Evolutionary conservation across 2,113 vertebrate species (phyloP).

Genomic region (Chionomys nivalis): DNA sequence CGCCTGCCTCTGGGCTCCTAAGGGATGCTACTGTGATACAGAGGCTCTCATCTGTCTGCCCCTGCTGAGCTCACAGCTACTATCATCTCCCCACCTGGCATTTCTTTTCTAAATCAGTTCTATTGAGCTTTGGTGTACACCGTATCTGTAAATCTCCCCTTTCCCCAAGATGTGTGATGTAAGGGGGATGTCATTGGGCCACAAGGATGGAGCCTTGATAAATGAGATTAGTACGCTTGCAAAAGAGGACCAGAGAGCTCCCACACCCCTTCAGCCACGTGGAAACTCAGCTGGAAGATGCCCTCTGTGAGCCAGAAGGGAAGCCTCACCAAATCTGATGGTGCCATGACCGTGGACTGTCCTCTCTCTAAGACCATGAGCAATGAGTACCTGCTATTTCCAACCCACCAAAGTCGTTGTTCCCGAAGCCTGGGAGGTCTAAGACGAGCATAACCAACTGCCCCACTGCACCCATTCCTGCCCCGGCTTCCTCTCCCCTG

Average conservation of each 20-base stretch:
- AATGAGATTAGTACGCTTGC: background rate
- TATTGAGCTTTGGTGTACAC: background rate
- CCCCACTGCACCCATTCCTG: background rate
- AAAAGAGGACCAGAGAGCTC: background rate
- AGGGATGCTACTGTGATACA: background rate
- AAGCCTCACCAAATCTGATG: background rate
- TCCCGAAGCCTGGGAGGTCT: background rate
- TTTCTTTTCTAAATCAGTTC: background rate
- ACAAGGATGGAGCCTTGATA: background rate
- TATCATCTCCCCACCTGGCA: background rate
- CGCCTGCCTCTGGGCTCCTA: background rate
- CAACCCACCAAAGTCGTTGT: background rate
- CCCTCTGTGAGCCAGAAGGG: background rate
- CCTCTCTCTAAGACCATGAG: background rate
- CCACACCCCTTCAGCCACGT: background rate
- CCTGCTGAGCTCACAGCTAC: background rate
- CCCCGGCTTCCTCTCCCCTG: no score
- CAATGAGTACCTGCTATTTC: background rate
- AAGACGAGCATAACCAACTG: background rate
- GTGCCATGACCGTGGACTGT: background rate
- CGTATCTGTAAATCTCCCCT: background rate
- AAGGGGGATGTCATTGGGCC: no score
- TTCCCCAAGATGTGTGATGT: background rate
- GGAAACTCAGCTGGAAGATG: background rate
- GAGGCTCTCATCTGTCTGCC: background rate